Base-by-base conservation (phyloP, 1,140 invertebrate genomes). In the Drosophila elegans region DNA sequence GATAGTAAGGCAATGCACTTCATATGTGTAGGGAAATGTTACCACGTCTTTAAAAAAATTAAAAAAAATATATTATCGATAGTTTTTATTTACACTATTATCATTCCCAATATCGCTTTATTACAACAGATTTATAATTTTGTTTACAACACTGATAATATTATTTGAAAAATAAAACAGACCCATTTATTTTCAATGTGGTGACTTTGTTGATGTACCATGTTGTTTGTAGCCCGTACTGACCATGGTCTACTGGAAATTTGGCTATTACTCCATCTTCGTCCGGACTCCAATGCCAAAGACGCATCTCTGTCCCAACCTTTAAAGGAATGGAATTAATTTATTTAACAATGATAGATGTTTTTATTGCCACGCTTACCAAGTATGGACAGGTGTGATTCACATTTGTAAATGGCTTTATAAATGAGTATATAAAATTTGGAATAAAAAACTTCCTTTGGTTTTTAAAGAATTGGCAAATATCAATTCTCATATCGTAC, bases 331-430 rank as follows among this genome's bases (percentile, higher is more conserved):
- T 34, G 2, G 2, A 27, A 0, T 0, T 2, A 13, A 12, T 16
- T 4, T 0, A 2, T 21, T 36, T 13, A 7, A 11, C 10, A 10
- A 9, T 36, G 13, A 7, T 4, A 12, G 0, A 16, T 13, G 12
- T 5, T 9, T 21, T 2, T 0, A 38, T 2, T 0, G 2, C 4
- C 1, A 36, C 5, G 34, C 41, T 55, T 32, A 76, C 74, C 74
- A 34, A 3, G 36, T 39, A 69, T 2, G 74, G 74, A 12, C 74
- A 77, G 7, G 36, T 57, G 36, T 78, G 75, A 42, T 78, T 78
- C 0, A 61, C 36, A 57, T 77, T 78, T 0, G 75, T 71, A 7
- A 13, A 78, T 0, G 16, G 4, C 7, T 56, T 51, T 0, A 78
- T 1, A 38, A 39, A 71, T 0, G 56, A 41, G 21, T 53, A 77